Conservation (phyloP, 2,113 vertebrate genomes). For the Pseudonaja textilis region DNA sequence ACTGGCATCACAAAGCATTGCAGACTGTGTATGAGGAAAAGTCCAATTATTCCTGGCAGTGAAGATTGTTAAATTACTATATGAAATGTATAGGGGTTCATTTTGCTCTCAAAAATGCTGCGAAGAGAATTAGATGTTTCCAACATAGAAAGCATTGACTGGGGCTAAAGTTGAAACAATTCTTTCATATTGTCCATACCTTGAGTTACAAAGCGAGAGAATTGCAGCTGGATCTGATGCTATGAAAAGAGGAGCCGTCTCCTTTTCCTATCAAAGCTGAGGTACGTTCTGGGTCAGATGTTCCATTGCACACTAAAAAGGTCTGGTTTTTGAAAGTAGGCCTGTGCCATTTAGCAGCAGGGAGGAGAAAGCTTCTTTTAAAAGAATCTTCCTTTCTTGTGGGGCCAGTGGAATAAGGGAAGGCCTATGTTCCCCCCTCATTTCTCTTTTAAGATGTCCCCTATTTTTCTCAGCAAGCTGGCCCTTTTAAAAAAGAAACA, state of each 20-base stretch:
- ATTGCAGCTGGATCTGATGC: not conserved
- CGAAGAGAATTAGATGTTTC: not conserved
- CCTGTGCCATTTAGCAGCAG: not conserved
- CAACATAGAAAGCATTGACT: not conserved
- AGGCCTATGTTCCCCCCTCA: not conserved
- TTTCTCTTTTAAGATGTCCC: not conserved
- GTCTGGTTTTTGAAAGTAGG: not conserved
- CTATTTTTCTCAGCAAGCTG: not conserved
- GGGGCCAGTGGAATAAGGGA: not conserved
- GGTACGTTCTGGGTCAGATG: not conserved
- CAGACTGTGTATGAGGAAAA: not conserved
- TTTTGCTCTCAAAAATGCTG: not conserved
- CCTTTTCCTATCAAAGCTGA: not conserved
- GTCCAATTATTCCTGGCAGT: not conserved
- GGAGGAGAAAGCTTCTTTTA: not conserved
- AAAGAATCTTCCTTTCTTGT: not conserved
- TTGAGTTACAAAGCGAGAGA: not conserved
- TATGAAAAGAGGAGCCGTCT: not conserved
- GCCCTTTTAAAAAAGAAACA: not conserved
- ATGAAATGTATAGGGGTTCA: not conserved
- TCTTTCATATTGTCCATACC: not conserved
- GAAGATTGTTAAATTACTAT: not conserved
- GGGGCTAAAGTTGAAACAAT: not conserved
- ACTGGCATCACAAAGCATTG: not conserved
- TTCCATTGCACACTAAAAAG: not conserved